Conservation (phyloP, 2,797 vertebrate genomes). For the Tragelaphus oryx region DNA sequence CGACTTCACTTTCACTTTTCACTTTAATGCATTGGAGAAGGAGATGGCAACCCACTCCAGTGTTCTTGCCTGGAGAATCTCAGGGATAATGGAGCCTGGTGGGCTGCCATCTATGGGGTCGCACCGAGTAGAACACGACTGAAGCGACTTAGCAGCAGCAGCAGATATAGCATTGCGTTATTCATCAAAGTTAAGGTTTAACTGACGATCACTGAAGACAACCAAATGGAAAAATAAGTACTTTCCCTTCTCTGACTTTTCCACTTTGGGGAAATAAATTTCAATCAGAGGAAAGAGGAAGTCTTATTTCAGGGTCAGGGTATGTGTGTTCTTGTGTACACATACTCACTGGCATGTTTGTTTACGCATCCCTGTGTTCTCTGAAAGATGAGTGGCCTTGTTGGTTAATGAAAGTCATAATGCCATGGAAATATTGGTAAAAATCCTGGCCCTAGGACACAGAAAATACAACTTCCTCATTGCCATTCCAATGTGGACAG, state of each 20-base stretch:
- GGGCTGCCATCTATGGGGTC: too few species aligned
- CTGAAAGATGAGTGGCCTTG: conserved; percentile 35
- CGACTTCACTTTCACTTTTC: too few species aligned
- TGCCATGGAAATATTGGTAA: background rate
- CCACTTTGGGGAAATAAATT: background rate
- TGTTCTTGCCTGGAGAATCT: too few species aligned
- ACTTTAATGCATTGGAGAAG: too few species aligned
- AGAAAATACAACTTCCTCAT: background rate
- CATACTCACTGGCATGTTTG: background rate
- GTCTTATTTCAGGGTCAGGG: background rate
- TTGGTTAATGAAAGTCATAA: conserved; percentile 65
- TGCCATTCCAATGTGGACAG: background rate
- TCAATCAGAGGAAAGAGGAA: background rate
- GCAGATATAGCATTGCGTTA: background rate
- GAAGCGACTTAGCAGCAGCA: too few species aligned
- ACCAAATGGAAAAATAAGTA: background rate
- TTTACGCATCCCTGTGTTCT: background rate
- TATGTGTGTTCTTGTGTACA: background rate
- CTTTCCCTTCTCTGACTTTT: background rate
- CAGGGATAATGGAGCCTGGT: too few species aligned
- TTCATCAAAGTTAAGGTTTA: background rate
- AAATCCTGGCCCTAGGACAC: background rate
- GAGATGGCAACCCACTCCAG: too few species aligned
- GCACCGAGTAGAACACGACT: too few species aligned
- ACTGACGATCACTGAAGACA: background rate